phyloP scores from a whole-genome alignment of 2,113 vertebrate species.

The Scalopus aquaticus region DNA sequence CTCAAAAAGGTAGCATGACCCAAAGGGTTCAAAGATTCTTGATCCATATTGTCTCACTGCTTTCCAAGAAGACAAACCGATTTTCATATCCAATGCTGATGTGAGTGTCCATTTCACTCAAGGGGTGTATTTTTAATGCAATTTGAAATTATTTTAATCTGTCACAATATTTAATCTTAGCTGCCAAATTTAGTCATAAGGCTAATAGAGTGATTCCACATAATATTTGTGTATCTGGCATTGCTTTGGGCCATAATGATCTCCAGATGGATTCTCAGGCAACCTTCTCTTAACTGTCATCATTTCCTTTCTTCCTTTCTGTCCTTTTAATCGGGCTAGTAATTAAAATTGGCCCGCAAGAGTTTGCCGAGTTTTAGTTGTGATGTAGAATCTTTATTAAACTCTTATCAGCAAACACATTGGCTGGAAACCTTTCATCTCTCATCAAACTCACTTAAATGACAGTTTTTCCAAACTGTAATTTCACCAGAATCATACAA shows the following conservation, averaged over 20 bases:
- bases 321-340: neutral
- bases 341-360: neutral
- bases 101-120: neutral
- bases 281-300: neutral
- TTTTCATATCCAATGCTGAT: slow-evolving; percentile 9
- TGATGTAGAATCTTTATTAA: neutral
- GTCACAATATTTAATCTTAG: slow-evolving; percentile 40
- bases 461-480: neutral
- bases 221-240: slow-evolving; percentile 36
- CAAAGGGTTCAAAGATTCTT: neutral
- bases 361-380: neutral
- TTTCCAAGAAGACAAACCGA: slow-evolving; percentile 24
- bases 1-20: neutral
- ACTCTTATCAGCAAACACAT: neutral
- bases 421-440: neutral
- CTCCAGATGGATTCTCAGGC: slow-evolving; percentile 56
- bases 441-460: neutral
- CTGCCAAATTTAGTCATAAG: slow-evolving; percentile 39
- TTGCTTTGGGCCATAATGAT: neutral
- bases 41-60: neutral
- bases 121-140: slow-evolving; percentile 27
- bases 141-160: slow-evolving; percentile 55
- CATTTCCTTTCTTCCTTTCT: neutral
- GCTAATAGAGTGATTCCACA: slow-evolving; percentile 4
- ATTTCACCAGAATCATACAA: neutral